Percentiles rank a stretch among this genome's conserved stretches.
These are phyloP conservation scores for Tragopan temminckii DNA, from an alignment of 2,797 vertebrate species.

Conservation along the genomic window DNA sequence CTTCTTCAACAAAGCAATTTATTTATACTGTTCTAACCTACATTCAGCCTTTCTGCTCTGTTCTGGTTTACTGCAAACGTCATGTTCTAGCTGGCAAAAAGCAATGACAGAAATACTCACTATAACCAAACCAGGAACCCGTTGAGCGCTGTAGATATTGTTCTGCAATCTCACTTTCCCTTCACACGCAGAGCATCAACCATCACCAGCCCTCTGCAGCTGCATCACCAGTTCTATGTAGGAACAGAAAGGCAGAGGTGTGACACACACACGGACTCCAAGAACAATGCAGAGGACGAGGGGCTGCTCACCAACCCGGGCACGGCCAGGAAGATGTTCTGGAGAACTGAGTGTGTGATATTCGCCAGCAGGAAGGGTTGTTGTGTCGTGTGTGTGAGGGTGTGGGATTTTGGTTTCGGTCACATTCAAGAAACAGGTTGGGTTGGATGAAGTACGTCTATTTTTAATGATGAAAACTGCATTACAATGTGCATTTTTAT, in stretches of 20 bases:
- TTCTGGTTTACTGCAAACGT: neutral
- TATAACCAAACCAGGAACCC: neutral
- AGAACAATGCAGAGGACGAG: constrained; percentile 46
- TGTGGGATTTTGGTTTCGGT: constrained; percentile 63
- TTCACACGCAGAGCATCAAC: constrained; percentile 39
- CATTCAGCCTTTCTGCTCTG: neutral
- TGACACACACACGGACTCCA: constrained; percentile 54
- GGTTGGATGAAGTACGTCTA: constrained; percentile 72
- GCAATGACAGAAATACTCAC: neutral
- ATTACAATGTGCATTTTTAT: constrained; percentile 80
- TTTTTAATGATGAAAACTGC: constrained; percentile 77
- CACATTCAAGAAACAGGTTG: constrained; percentile 61
- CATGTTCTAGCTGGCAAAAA: constrained; percentile 47
- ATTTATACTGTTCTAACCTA: constrained; percentile 48
- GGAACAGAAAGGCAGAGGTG: constrained; percentile 38
- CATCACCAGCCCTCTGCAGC: constrained; percentile 26
- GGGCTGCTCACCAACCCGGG: constrained; percentile 22
- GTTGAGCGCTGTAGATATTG: constrained; percentile 16
- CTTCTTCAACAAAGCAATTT: neutral
- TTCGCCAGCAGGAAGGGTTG: constrained; percentile 52
- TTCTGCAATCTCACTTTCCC: constrained; percentile 38
- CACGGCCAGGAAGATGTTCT: constrained; percentile 34
- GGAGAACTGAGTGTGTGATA: constrained; percentile 28
- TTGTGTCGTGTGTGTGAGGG: constrained; percentile 60
- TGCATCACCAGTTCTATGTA: constrained; percentile 45